phyloP scores from a whole-genome alignment of 1,140 invertebrate species.

The Penaeus chinensis region DNA sequence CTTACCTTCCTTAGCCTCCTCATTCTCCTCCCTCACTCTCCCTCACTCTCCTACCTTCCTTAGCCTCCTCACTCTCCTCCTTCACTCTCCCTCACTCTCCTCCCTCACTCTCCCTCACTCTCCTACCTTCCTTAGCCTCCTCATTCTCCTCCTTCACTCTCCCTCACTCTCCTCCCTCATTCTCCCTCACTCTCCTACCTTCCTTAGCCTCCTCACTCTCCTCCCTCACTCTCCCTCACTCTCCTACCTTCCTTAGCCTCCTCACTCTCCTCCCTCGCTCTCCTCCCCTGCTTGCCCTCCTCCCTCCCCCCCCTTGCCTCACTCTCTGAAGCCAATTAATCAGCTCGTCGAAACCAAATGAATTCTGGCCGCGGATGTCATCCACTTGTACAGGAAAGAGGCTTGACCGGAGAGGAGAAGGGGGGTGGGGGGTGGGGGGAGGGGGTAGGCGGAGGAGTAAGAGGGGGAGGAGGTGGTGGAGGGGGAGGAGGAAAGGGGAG shows the following conservation, averaged over 20 bases:
- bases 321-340: conserved; percentile 41
- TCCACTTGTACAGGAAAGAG: conserved; percentile 41
- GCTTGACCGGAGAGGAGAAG: conserved; percentile 36
- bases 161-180: neutral
- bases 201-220: conserved; percentile 17
- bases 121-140: too few relatives aligned
- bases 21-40: neutral
- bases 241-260: neutral
- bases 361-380: conserved; percentile 29
- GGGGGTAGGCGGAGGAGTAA: too few relatives aligned
- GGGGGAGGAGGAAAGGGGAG: too few relatives aligned
- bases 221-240: conserved; percentile 13
- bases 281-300: neutral
- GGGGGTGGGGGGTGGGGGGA: too few relatives aligned
- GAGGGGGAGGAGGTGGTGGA: too few relatives aligned
- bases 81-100: neutral
- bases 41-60: neutral
- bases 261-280: neutral
- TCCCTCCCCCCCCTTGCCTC: neutral
- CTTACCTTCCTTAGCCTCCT: neutral
- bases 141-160: neutral
- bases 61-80: neutral
- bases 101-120: neutral
- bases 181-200: neutral
- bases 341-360: conserved; percentile 32